Evolutionary conservation across 2,797 vertebrate species (phyloP).

Genomic region (Esox masquinongy): DNA sequence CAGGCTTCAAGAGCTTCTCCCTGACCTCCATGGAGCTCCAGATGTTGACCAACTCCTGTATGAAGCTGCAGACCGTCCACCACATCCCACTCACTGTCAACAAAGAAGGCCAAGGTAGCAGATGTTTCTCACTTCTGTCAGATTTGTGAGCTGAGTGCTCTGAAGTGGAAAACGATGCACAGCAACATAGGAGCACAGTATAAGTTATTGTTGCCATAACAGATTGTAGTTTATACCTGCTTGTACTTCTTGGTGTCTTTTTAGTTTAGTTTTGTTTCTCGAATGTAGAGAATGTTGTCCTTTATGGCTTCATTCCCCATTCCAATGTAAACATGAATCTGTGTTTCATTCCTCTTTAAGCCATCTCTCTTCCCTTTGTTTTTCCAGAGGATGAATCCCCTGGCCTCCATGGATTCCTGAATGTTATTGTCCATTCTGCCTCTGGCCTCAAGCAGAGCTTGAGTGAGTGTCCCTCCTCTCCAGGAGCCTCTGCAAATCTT

Average conservation of each 20-base stretch:
- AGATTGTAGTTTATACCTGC: background rate
- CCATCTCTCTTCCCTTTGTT: constrained; percentile 41
- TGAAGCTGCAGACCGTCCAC: constrained; percentile 97
- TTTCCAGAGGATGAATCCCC: constrained; percentile 91
- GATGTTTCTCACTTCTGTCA: background rate
- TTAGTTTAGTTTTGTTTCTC: background rate
- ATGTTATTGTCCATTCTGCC: constrained; percentile 97
- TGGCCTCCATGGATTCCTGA: constrained; percentile 94
- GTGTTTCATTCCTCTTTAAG: constrained; percentile 7
- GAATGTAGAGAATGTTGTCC: background rate
- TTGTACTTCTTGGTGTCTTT: background rate
- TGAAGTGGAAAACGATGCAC: background rate
- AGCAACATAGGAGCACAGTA: background rate
- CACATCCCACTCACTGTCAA: constrained; percentile 92
- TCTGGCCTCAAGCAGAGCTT: constrained; percentile 96
- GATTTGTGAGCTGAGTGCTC: background rate
- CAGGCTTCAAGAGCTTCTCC: constrained; percentile 92
- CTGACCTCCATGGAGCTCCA: constrained; percentile 95
- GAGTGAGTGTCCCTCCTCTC: constrained; percentile 80
- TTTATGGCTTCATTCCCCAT: constrained; percentile 23
- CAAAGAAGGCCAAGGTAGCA: constrained; percentile 84
- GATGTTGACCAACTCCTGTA: constrained; percentile 95
- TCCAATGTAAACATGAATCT: constrained; percentile 55
- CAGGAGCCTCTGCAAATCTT: constrained; percentile 13
- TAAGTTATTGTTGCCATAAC: background rate